Evolutionary conservation across 2,888 invertebrate genomes (phyloP).

Genomic region (Nowickia ferox): DNA sequence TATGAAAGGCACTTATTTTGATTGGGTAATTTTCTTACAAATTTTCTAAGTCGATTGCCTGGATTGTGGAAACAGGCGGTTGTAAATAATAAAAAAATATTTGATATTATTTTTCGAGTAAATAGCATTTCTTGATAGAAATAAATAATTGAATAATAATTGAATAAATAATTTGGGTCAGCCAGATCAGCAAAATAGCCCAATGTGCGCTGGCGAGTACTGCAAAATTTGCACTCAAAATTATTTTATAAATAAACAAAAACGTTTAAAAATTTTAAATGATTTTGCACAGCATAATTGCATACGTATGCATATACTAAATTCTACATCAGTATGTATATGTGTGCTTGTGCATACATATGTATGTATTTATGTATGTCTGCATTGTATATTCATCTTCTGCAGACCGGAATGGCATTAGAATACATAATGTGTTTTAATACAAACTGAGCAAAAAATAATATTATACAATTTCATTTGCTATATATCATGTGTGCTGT

Average conservation of each 20-base stretch:
- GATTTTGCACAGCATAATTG: conserved; percentile 27
- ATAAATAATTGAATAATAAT: no score
- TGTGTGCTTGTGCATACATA: not conserved
- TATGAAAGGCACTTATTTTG: no score
- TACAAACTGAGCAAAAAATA: not conserved
- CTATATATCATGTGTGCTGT: not conserved
- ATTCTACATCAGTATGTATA: not conserved
- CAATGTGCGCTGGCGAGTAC: not conserved
- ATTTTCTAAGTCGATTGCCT: no score
- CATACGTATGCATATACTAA: not conserved
- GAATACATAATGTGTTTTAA: conserved; percentile 24
- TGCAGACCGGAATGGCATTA: not conserved
- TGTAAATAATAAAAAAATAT: no score
- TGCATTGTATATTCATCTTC: conserved; percentile 4
- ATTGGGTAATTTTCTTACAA: no score
- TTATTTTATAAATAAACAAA: conserved; percentile 40
- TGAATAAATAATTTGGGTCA: no score
- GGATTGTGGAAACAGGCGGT: no score
- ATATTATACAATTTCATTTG: not conserved
- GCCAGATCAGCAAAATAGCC: no score
- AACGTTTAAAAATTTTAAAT: not conserved
- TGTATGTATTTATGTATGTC: not conserved
- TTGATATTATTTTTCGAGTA: no score
- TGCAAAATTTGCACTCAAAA: conserved; percentile 9
- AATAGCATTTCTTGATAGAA: no score